Conservation (phyloP, 2,113 vertebrate genomes). For the Xiphophorus hellerii region DNA sequence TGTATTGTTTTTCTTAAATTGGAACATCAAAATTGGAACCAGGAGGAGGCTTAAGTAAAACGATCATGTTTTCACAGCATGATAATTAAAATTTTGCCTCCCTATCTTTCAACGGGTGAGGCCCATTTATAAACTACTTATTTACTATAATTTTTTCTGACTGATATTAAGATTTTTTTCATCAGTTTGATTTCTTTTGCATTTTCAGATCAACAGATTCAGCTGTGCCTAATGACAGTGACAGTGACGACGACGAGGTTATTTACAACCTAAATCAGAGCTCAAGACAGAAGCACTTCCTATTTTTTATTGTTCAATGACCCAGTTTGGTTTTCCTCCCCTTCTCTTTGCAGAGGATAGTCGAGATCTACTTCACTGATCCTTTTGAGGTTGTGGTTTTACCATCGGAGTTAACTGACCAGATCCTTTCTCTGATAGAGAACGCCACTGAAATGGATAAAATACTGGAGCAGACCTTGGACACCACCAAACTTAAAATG, state of each 20-base stretch:
- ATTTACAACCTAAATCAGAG: neutral
- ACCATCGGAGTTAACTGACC: slow-evolving; percentile 85
- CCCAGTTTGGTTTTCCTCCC: neutral
- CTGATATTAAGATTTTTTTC: too few relatives aligned
- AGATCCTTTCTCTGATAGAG: slow-evolving; percentile 87
- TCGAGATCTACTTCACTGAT: slow-evolving; percentile 86
- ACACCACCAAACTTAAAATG: slow-evolving; percentile 77
- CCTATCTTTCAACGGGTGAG: too few relatives aligned
- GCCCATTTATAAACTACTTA: neutral
- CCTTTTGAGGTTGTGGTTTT: slow-evolving; percentile 84
- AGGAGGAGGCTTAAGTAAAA: too few relatives aligned
- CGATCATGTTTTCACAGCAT: too few relatives aligned
- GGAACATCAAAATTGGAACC: too few relatives aligned
- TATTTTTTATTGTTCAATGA: neutral
- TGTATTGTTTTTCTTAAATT: too few relatives aligned
- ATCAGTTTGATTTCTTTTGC: neutral
- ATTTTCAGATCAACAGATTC: slow-evolving; percentile 46
- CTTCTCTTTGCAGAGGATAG: slow-evolving; percentile 73
- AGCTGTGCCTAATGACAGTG: slow-evolving; percentile 38
- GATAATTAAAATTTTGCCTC: too few relatives aligned
- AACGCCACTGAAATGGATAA: slow-evolving; percentile 84
- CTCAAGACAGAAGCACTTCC: neutral
- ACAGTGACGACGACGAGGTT: slow-evolving; percentile 65
- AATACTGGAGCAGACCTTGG: slow-evolving; percentile 73
- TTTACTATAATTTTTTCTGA: neutral